A percentile compares a stretch with the other conserved stretches of the same genome.
Conservation (phyloP, 30 jellyfish, hydroid and myxozoan genomes). For the Cassiopea andromeda region DNA sequence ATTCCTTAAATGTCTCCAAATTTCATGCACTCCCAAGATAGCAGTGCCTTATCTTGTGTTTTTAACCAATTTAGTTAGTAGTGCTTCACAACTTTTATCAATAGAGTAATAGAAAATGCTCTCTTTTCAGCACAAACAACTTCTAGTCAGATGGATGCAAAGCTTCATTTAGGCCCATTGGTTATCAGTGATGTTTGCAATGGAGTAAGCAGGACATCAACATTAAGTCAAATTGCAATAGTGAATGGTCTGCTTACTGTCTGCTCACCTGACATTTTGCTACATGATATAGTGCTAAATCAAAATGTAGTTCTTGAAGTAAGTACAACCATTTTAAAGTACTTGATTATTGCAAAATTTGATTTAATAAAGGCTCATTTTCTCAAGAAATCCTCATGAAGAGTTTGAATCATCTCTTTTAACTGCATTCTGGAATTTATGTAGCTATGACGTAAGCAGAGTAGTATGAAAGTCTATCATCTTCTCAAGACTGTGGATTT, state of each 20-base stretch:
- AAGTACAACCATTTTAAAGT: not conserved
- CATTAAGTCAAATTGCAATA: constrained; percentile 17
- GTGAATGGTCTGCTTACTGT: constrained; percentile 50
- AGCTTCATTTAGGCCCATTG: constrained; percentile 24
- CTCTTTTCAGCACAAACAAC: not conserved
- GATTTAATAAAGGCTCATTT: too few species aligned
- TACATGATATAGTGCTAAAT: not conserved
- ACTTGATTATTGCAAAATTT: not conserved
- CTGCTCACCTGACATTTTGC: constrained; percentile 36
- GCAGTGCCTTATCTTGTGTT: not conserved
- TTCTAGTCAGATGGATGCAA: not conserved
- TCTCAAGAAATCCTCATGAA: too few species aligned
- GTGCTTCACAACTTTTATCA: not conserved
- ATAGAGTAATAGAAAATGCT: not conserved
- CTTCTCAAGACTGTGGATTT: too few species aligned
- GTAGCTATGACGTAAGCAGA: too few species aligned
- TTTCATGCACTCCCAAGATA: too few species aligned
- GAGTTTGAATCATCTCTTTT: too few species aligned
- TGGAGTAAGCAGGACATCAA: not conserved
- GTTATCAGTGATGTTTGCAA: not conserved
- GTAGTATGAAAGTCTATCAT: too few species aligned
- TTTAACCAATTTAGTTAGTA: not conserved
- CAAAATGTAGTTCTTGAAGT: not conserved
- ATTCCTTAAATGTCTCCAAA: too few species aligned
- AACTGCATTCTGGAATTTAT: too few species aligned